Percentiles rank a stretch among this genome's conserved stretches.
Evolutionary conservation across 35 echinoderm and acorn worm species (phyloP).

Genomic region (Heliocidaris erythrogramma): DNA sequence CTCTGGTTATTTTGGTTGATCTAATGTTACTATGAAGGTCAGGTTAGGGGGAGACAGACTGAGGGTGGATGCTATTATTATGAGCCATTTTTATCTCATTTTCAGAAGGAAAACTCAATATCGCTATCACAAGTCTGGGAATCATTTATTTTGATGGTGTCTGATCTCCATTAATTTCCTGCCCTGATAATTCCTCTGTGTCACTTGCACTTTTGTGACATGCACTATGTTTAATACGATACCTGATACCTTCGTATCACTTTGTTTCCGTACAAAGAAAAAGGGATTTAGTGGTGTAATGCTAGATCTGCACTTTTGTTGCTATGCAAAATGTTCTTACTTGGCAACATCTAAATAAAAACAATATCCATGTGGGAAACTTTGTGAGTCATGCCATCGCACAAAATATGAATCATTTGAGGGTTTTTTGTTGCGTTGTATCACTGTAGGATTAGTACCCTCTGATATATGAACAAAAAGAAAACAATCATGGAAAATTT

Average conservation of each 20-base stretch:
- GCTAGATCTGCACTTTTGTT: slow-evolving; percentile 9
- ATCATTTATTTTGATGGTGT: not conserved
- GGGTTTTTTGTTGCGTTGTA: not conserved
- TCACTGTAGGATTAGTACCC: not conserved
- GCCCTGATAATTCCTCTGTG: not conserved
- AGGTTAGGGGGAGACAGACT: not conserved
- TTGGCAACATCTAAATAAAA: not conserved
- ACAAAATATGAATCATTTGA: not conserved
- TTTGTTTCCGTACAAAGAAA: not conserved
- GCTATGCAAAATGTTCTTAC: not conserved
- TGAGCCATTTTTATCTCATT: not conserved
- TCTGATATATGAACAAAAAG: not conserved
- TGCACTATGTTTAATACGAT: not conserved
- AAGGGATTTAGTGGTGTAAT: not conserved
- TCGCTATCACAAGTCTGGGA: not conserved
- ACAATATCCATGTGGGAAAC: not conserved
- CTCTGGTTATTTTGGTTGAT: not conserved
- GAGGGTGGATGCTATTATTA: not conserved
- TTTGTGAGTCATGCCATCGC: not conserved
- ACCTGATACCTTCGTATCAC: not conserved
- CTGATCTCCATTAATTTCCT: not conserved
- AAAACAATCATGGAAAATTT: not conserved
- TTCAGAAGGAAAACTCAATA: not conserved
- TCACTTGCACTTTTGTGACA: not conserved
- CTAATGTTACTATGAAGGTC: not conserved